Conservation (phyloP, 1,140 invertebrate species). For the Drosophila athabasca region DNA sequence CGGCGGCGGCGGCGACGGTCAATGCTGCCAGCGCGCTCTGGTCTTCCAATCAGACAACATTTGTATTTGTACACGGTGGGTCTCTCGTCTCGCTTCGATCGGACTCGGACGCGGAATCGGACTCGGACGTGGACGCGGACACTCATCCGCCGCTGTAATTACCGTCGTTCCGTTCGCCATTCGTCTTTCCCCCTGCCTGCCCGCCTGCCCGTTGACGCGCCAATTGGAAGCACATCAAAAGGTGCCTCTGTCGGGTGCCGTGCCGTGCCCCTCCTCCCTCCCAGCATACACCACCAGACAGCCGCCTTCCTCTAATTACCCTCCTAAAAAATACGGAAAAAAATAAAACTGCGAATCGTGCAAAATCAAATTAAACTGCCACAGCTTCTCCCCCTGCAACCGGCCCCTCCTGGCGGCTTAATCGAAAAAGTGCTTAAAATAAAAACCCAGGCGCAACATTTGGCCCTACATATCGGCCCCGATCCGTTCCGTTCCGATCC, state of each 20-base stretch:
- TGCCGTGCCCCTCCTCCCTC: background rate
- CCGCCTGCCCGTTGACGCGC: background rate
- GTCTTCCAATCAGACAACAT: slow-evolving; percentile 79
- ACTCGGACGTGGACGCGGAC: slow-evolving; percentile 52
- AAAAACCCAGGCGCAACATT: slow-evolving; percentile 42
- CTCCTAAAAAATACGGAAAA: slow-evolving; percentile 1
- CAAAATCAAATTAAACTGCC: slow-evolving; percentile 20
- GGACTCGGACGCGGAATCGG: slow-evolving; percentile 59
- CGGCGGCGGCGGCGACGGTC: slow-evolving; percentile 66
- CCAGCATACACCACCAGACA: background rate
- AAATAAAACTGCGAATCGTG: slow-evolving; percentile 21
- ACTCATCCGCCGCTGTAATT: slow-evolving; percentile 17
- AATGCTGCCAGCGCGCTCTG: slow-evolving; percentile 73
- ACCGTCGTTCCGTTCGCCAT: slow-evolving; percentile 33
- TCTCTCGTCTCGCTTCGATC: slow-evolving; percentile 70
- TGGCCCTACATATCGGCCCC: slow-evolving; percentile 10
- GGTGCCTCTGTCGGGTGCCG: background rate
- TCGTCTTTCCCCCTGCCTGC: background rate
- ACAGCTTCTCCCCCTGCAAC: too few species aligned
- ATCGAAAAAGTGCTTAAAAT: slow-evolving; percentile 55
- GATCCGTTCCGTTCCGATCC: slow-evolving; percentile 26
- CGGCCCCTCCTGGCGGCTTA: background rate
- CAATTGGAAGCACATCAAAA: slow-evolving; percentile 7
- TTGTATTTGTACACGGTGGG: slow-evolving; percentile 81
- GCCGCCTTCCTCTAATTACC: slow-evolving; percentile 45